Base-by-base conservation (phyloP, 2,797 vertebrate genomes). In the Taeniopygia guttata region DNA sequence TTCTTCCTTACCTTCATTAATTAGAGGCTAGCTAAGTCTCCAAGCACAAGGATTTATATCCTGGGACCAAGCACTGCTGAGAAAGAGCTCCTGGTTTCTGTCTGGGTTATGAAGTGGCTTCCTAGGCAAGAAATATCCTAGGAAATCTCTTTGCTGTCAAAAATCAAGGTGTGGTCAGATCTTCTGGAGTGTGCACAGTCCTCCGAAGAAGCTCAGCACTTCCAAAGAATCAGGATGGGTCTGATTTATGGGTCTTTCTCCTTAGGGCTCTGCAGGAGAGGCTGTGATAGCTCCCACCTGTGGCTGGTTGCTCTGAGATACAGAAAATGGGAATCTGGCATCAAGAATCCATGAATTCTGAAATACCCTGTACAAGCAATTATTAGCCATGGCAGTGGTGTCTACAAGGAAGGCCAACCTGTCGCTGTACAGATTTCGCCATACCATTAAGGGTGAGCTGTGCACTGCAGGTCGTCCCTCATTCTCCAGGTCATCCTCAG, bases 11-110 rank as follows among this genome's bases (percentile, higher is more conserved):
- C 46, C 62, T 90, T 91, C 2, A 0, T 86, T 96, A 89, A 85
- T 90, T 95, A 94, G 66, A 82, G 70, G 55, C 26, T 76, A 60
- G 36, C 43, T 84, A 27, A 81, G 62, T 66, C 88, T 80, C 59
- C 42, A 86, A 93, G 42, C 66, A 63, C 38, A 49, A 75, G 51
- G 18, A 18, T 84, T 75, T 86, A 32, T 85, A 80, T 58, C 25
- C 60, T 54, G 76, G 63, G 77, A 64, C 52, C 52, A n/a, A 54
- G 20, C 10, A 67, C 9, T 21, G 18, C 49, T 42, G 51, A 90
- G 67, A 79, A 93, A 79, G 72, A 67, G 52, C 48, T 89, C 6
- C 52, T 91, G 19, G 22, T 86, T 54, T 68, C 49, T 87, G 10
- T 38, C 45, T 78, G 69, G 55, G 10, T 77, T 3, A 2, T n/a